These are phyloP conservation scores for Plagodis pulveraria DNA, from an alignment of 2,888 invertebrate genomes.

Conservation along the genomic window DNA sequence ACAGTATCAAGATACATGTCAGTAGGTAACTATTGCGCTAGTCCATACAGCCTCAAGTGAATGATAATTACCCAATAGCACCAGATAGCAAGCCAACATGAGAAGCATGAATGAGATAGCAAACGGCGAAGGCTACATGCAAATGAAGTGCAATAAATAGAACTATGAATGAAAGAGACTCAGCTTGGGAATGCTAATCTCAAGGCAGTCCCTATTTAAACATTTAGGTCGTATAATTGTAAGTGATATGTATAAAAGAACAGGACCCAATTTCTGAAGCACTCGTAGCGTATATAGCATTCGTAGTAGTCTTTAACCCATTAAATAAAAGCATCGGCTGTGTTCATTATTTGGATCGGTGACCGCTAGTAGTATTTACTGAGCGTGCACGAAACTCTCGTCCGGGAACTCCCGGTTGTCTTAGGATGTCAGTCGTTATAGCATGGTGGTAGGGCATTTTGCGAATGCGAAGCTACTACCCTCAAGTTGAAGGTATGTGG, in stretches of 20 bases:
- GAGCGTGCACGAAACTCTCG: too few species aligned
- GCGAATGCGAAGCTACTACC: too few species aligned
- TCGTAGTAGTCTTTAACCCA: too few species aligned
- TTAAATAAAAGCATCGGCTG: too few species aligned
- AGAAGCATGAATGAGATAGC: conserved; percentile 23
- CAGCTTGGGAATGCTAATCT: conserved; percentile 2
- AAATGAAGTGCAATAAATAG: conserved; percentile 17
- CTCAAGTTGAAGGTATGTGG: too few species aligned
- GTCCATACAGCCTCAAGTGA: conserved; percentile 4
- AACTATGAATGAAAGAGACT: conserved; percentile 17
- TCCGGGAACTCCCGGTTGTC: background rate
- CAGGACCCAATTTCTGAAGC: too few species aligned
- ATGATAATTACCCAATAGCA: conserved; percentile 10
- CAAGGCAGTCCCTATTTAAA: conserved; percentile 8
- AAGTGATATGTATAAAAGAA: too few species aligned
- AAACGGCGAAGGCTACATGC: conserved; percentile 24
- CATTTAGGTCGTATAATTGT: conserved; percentile 6
- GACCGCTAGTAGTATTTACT: too few species aligned
- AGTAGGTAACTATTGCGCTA: background rate
- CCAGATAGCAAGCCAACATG: conserved; percentile 3
- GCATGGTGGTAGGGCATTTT: too few species aligned
- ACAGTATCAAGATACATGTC: background rate
- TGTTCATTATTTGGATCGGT: too few species aligned
- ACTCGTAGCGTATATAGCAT: too few species aligned
- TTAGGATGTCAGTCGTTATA: too few species aligned